Conservation (phyloP, 2,888 invertebrate genomes). For the Nebria brevicollis region DNA sequence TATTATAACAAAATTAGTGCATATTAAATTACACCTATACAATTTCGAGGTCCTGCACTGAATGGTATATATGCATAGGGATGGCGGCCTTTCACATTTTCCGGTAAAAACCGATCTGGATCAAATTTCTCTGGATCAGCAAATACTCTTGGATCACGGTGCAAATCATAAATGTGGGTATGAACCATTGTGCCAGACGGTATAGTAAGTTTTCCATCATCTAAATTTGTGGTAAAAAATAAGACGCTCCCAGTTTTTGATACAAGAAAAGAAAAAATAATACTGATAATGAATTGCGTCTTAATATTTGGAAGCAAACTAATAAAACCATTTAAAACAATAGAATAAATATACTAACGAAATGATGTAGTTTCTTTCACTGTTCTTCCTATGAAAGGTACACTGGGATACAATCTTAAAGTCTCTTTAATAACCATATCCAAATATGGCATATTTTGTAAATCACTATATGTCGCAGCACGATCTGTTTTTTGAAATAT, state of each 20-base stretch:
- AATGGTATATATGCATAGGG: constrained; percentile 54
- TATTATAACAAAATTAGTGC: background rate
- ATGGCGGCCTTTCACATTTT: constrained; percentile 57
- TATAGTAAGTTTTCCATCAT: constrained; percentile 45
- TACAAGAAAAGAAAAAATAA: too few relatives aligned
- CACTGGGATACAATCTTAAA: constrained; percentile 29
- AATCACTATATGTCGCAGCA: constrained; percentile 23
- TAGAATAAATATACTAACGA: constrained; percentile 14
- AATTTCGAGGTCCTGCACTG: constrained; percentile 49
- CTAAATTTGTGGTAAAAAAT: background rate
- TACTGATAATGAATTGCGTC: too few relatives aligned
- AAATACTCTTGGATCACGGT: constrained; percentile 63
- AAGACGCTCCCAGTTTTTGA: too few relatives aligned
- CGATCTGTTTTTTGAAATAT: constrained; percentile 26
- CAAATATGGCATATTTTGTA: constrained; percentile 37
- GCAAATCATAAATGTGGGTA: constrained; percentile 58
- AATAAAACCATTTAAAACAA: background rate
- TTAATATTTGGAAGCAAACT: background rate
- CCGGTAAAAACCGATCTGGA: constrained; percentile 65
- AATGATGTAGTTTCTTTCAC: constrained; percentile 12
- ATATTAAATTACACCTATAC: constrained; percentile 49
- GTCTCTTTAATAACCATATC: constrained; percentile 32
- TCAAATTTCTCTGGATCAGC: constrained; percentile 64
- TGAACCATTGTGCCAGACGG: constrained; percentile 54
- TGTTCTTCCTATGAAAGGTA: constrained; percentile 16